Base-by-base conservation (phyloP, 2,113 vertebrate species). In the Cyprinus carpio region DNA sequence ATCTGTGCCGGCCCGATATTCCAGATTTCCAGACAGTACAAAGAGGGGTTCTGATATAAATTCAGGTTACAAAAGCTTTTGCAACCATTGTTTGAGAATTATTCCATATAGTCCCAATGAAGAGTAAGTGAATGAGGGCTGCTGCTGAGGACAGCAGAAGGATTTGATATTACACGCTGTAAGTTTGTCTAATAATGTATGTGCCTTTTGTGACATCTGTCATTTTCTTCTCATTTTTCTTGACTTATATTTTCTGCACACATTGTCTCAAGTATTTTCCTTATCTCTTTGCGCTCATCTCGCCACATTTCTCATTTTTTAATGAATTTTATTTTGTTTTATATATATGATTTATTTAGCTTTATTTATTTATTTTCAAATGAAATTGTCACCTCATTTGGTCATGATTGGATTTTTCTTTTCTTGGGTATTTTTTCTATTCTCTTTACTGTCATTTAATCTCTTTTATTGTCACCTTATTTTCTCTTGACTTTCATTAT, bases 101-200 rank as follows among this genome's bases (percentile, higher is more conserved):
- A 62, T 25, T 77, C 83, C 75, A 40, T 77, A 51, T 37, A 9
- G 71, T 64, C 46, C 16, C 77, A 27, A 87, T 74, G 64, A 87
- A 31, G 27, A 78, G 74, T 20, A 51, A 51, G 29, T 56, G 75
- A 77, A 77, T 77, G 75, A 23, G 27, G 2, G 51, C 56, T 43
- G 11, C 27, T 16, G 29, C 62, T 18, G 6, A 62, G 31, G 56
- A 62, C 34, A 3, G 34, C 71, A 75, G 6, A 46, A n/a, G 23
- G 40, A 49, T 25, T 11, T 10, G 15, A 40, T 34, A 43, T 43
- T 4, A 69, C 15, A 25, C 5, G 15, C 65, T 43, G 34, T 4
- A 40, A 16, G 23, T 79, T 0, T 78, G 54, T 58, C 10, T 23
- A 11, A 58, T 23, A n/a, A 34, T 34, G 4, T 15, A 2, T 58